Percentiles rank a stretch among this genome's conserved stretches.
Conservation (phyloP, 2,113 vertebrate genomes). For the Urocitellus parryii region DNA sequence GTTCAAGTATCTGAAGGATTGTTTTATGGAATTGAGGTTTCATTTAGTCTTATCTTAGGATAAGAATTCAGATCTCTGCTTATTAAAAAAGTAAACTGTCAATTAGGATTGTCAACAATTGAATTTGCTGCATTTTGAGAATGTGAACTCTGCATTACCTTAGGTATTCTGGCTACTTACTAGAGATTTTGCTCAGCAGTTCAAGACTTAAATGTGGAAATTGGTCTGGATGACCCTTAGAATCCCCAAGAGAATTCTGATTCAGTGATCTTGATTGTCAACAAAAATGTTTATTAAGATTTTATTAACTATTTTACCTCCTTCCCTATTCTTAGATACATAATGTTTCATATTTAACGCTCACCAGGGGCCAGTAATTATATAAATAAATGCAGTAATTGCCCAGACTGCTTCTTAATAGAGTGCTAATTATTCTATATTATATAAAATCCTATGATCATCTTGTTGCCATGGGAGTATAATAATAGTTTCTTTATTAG, state of each 20-base stretch:
- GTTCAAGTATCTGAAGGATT: not conserved
- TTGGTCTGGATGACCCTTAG: not conserved
- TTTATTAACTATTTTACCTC: not conserved
- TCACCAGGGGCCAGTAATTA: not conserved
- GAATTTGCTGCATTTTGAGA: constrained; percentile 34
- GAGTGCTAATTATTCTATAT: constrained; percentile 13
- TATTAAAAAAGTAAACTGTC: not conserved
- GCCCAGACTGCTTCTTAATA: constrained; percentile 7
- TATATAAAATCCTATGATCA: constrained; percentile 1
- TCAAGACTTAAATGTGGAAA: not conserved
- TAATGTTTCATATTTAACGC: constrained; percentile 26
- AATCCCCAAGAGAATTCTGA: not conserved
- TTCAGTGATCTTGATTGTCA: constrained; percentile 24
- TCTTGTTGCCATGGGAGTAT: constrained; percentile 52
- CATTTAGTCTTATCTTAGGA: not conserved
- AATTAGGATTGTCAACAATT: not conserved
- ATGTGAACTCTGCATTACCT: not conserved
- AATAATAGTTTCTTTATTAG: constrained; percentile 59
- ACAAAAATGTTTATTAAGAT: not conserved
- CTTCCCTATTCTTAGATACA: constrained; percentile 52
- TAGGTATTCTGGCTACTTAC: constrained; percentile 4
- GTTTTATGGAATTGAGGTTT: not conserved
- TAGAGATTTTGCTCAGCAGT: constrained; percentile 32
- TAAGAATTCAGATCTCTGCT: constrained; percentile 16
- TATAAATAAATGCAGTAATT: constrained; percentile 43